phyloP scores from a whole-genome alignment of 2,797 vertebrate genomes.

The Phoeniculus purpureus region DNA sequence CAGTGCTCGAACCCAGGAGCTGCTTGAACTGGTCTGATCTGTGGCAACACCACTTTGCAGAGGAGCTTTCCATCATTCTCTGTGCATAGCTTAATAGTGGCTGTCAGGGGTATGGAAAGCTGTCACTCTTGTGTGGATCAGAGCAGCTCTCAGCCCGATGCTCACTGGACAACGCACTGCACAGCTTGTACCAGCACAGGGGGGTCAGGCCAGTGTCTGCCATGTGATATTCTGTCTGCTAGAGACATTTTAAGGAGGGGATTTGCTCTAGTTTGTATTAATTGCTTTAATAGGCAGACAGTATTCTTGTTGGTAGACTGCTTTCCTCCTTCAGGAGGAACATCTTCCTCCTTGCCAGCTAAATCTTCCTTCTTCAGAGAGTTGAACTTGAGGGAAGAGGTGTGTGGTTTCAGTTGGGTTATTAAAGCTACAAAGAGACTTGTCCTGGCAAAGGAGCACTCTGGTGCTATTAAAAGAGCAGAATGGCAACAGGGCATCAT shows the following conservation, averaged over 20 bases:
- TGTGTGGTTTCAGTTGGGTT: not conserved
- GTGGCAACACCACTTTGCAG: not conserved
- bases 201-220: not conserved
- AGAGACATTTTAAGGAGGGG: not conserved
- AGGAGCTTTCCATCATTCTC: not conserved
- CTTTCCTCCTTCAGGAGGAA: not conserved
- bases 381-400: rapidly evolving
- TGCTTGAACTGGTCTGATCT: constrained; percentile 27
- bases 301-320: not conserved
- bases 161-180: not conserved
- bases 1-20: not conserved
- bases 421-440: not conserved
- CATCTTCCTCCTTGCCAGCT: not conserved
- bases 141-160: not conserved
- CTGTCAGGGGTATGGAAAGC: constrained; percentile 1
- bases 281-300: not conserved
- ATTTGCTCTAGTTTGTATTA: not conserved
- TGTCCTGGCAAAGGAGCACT: not conserved
- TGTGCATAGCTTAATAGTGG: not conserved
- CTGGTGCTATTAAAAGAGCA: constrained; percentile 8
- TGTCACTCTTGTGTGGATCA: not conserved
- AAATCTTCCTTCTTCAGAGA: not conserved
- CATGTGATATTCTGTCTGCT: not conserved
- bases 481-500: constrained; percentile 22
- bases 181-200: not conserved